Conservation (phyloP, 1,140 invertebrate species). For the Euwallacea similis region DNA sequence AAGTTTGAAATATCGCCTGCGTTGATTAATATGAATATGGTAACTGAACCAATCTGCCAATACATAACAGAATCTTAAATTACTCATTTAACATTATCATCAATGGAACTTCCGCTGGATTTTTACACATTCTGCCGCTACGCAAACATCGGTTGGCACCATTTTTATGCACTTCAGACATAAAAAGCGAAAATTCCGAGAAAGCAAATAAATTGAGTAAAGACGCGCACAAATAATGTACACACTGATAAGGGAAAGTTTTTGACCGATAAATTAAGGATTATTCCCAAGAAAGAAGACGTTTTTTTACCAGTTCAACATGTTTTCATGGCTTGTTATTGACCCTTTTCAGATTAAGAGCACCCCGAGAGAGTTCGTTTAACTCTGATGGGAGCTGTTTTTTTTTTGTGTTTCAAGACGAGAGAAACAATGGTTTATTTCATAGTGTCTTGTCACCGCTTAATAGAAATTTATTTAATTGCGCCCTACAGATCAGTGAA, state of each 20-base stretch:
- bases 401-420: constrained; percentile 12
- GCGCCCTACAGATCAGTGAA: not conserved
- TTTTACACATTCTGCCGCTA: constrained; percentile 26
- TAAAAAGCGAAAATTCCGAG: constrained; percentile 27
- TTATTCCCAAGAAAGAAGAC: constrained; percentile 34
- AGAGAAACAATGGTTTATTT: constrained; percentile 32
- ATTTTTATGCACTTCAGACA: constrained; percentile 32
- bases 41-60: too few relatives aligned
- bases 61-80: too few relatives aligned
- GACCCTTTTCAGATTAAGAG: constrained; percentile 45
- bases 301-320: constrained; percentile 41
- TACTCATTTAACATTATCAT: not conserved
- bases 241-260: constrained; percentile 38
- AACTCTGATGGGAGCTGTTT: constrained; percentile 38
- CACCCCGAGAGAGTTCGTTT: constrained; percentile 32
- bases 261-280: constrained; percentile 42
- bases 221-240: constrained; percentile 23
- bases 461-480: constrained; percentile 14
- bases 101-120: constrained; percentile 22
- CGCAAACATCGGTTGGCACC: constrained; percentile 11
- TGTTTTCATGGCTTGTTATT: constrained; percentile 44
- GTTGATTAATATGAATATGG: too few relatives aligned
- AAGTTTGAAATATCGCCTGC: too few relatives aligned
- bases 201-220: constrained; percentile 17
- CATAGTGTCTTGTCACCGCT: constrained; percentile 28